Percentiles rank a stretch among this genome's conserved stretches.
phyloP scores from a whole-genome alignment of 2,888 invertebrate genomes.

The Anoplius nigerrimus region DNA sequence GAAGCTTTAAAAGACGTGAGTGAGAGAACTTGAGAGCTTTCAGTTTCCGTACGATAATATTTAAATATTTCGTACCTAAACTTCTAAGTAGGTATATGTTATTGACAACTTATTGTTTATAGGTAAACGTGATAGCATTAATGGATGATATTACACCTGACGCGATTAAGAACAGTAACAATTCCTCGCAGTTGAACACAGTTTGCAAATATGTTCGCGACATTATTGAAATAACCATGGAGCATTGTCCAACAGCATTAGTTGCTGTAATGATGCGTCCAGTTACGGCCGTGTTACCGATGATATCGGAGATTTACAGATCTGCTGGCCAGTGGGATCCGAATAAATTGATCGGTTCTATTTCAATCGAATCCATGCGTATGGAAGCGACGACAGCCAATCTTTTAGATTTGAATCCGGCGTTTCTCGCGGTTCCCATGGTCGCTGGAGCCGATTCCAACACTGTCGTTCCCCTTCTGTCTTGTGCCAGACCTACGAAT shows the following conservation, averaged over 20 bases:
- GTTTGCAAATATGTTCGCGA: constrained; percentile 56
- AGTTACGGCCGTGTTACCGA: constrained; percentile 64
- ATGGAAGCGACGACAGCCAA: constrained; percentile 62
- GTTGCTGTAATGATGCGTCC: constrained; percentile 65
- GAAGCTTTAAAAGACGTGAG: constrained; percentile 56
- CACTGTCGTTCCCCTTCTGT: constrained; percentile 65
- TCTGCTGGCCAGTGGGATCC: constrained; percentile 59
- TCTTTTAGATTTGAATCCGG: constrained; percentile 62
- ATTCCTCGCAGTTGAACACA: constrained; percentile 52
- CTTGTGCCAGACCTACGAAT: constrained; percentile 57
- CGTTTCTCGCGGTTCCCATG: constrained; percentile 62
- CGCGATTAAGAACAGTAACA: constrained; percentile 34
- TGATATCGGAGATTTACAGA: constrained; percentile 65
- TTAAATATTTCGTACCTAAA: background rate
- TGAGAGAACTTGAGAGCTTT: background rate
- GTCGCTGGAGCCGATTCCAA: constrained; percentile 65
- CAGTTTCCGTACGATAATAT: background rate
- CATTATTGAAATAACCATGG: constrained; percentile 57
- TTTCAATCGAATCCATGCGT: constrained; percentile 60
- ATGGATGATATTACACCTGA: constrained; percentile 64
- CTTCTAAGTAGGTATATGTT: background rate
- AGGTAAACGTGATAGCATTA: constrained; percentile 67
- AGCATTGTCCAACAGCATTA: constrained; percentile 59
- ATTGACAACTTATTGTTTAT: constrained; percentile 4
- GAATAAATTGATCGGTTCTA: constrained; percentile 65